Percentiles rank a stretch among this genome's conserved stretches.
Conservation (phyloP, 2,113 vertebrate species). For the Candoia aspera region DNA sequence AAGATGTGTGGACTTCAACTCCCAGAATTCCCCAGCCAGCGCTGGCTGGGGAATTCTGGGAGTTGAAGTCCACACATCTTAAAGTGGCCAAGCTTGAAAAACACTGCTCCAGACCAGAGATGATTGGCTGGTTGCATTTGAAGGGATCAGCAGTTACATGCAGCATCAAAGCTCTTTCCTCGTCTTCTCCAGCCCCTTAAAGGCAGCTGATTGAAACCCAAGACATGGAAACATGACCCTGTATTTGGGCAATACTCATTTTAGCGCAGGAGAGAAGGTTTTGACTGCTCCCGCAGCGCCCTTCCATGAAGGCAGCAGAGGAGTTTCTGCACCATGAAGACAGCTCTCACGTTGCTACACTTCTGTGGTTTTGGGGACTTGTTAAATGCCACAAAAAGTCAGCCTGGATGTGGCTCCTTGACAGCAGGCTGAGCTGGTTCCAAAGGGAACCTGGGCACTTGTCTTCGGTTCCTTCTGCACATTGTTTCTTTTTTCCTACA, state of each 20-base stretch:
- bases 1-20: background rate
- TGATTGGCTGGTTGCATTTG: too few species aligned
- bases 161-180: background rate
- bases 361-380: background rate
- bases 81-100: too few species aligned
- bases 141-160: too few species aligned
- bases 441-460: background rate
- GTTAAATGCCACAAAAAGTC: background rate
- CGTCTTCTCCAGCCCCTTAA: background rate
- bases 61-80: too few species aligned
- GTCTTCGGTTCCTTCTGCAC: background rate
- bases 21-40: background rate
- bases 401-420: background rate
- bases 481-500: background rate
- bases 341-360: background rate
- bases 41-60: too few species aligned
- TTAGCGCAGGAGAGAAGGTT: background rate
- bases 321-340: too few species aligned
- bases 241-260: background rate
- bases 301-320: background rate
- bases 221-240: background rate
- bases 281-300: background rate
- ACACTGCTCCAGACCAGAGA: too few species aligned
- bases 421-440: fast-evolving
- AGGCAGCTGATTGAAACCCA: too few species aligned